Evolutionary conservation across 1,140 invertebrate genomes (phyloP), one percentile per base, ranked within the genome.

Genomic region (Ceratitis capitata): DNA sequence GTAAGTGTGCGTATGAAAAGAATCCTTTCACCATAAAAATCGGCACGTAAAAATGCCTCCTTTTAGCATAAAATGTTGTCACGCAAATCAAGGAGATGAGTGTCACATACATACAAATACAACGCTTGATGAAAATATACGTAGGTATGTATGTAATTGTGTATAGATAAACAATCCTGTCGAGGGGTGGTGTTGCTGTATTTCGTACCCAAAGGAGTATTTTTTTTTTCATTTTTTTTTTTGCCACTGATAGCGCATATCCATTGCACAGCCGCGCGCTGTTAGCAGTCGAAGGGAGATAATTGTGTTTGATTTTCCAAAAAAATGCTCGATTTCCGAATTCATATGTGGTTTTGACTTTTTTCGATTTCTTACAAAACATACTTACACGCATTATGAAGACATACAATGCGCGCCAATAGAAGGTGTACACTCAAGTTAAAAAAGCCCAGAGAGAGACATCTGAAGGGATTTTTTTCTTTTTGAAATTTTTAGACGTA

Each of bases 41-140:
- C 7, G 82, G 82, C 49, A 51, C 49, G 45, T 83, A 53, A 83
- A 83, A 83, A 53, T 83, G 82, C 82, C 45, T 51, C 82, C 82
- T 83, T 83, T 83, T 83, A 51, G 49, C 82, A 35, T 83, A 53
- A 83, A 83, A 83, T 83, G 82, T 83, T 83, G 82, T 83, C 82
- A 83, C 82, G 82, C 82, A 83, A 78, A 78, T 78, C 69, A 78
- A 78, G 42, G 23, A 14, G 35, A 45, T n/a, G n/a, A n/a, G n/a
- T n/a, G 39, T 19, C n/a, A 14, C 19, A 78, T 10, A 23, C 69
- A 78, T 26, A 19, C 10, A n/a, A n/a, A 26, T 7, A 9, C 19
- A 32, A n/a, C n/a, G n/a, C n/a, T n/a, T n/a, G n/a, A n/a, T 32
- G 2, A 10, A 61, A 5, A 0, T 26, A 32, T n/a, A 45, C 23